A percentile compares a stretch with the other conserved stretches of the same genome.
phyloP scores from a whole-genome alignment of 2,888 invertebrate species.

The Athalia rosae region DNA sequence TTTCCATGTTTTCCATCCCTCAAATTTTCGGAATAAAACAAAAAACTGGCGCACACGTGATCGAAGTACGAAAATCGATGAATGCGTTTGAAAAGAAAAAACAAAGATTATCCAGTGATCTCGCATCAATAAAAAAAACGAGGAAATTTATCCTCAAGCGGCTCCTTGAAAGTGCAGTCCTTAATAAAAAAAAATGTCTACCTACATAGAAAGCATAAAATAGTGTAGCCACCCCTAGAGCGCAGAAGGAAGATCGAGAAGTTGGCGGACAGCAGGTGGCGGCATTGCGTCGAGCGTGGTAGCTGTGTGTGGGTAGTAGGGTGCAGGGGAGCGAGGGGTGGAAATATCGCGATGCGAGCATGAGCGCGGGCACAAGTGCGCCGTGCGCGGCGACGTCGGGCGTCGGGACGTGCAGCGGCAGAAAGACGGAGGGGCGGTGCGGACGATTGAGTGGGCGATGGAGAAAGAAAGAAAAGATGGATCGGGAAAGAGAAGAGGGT shows the following conservation, averaged over 20 bases:
- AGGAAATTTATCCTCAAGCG: no score
- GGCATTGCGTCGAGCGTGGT: background rate
- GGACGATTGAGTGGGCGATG: slow-evolving; percentile 4
- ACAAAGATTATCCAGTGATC: no score
- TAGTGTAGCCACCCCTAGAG: slow-evolving; percentile 37
- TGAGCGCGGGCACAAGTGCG: slow-evolving; percentile 45
- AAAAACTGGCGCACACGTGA: no score
- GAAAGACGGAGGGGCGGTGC: slow-evolving; percentile 9
- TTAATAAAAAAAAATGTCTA: background rate
- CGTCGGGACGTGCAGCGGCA: slow-evolving; percentile 27
- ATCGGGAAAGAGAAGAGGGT: slow-evolving; percentile 31
- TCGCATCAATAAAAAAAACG: no score
- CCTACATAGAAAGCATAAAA: background rate
- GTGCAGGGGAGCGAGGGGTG: slow-evolving; percentile 47
- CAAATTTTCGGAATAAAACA: no score
- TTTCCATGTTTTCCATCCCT: no score
- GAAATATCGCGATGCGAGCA: slow-evolving; percentile 40
- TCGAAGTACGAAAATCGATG: no score
- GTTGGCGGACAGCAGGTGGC: slow-evolving; percentile 40
- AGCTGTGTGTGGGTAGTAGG: slow-evolving; percentile 31
- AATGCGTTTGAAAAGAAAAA: no score
- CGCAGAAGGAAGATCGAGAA: slow-evolving; percentile 34
- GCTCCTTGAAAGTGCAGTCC: background rate
- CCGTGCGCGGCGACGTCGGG: slow-evolving; percentile 14
- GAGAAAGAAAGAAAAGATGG: slow-evolving; percentile 1